Percentiles rank a stretch among this genome's conserved stretches.
Evolutionary conservation across 1,140 invertebrate genomes (phyloP).

Genomic region (Carposina sasakii): DNA sequence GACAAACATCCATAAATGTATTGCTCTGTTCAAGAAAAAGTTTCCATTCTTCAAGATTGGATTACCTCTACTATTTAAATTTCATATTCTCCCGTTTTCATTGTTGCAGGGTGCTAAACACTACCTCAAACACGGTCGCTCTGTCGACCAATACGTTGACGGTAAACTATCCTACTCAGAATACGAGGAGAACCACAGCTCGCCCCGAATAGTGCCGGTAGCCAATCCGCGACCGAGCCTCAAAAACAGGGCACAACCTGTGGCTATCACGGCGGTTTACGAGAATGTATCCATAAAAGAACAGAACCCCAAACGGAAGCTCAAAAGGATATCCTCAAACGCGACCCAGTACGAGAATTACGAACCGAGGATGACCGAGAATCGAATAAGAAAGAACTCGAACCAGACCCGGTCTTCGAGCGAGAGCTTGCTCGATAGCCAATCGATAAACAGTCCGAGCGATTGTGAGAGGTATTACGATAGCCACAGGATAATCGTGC

Average conservation of each 20-base stretch:
- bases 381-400: constrained; percentile 56
- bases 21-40: too few relatives aligned
- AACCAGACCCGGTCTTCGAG: constrained; percentile 76
- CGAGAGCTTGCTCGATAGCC: constrained; percentile 77
- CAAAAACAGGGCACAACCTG: constrained; percentile 74
- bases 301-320: constrained; percentile 81
- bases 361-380: constrained; percentile 66
- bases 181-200: constrained; percentile 72
- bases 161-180: constrained; percentile 63
- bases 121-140: constrained; percentile 78
- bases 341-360: constrained; percentile 77
- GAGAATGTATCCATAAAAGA: constrained; percentile 82
- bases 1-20: too few relatives aligned
- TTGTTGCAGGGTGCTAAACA: constrained; percentile 72
- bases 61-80: too few relatives aligned
- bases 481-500: constrained; percentile 66
- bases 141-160: constrained; percentile 85
- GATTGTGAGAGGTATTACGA: constrained; percentile 60
- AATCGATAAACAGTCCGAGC: constrained; percentile 58
- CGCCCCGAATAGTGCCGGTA: constrained; percentile 51
- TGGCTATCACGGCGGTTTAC: constrained; percentile 82
- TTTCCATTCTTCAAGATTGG: too few relatives aligned
- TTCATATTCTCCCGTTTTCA: neutral
- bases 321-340: constrained; percentile 79
- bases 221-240: constrained; percentile 62